Percentiles rank a stretch among this genome's conserved stretches.
Evolutionary conservation across 2,113 vertebrate genomes (phyloP).

Genomic region (Hemibagrus wyckioides): DNA sequence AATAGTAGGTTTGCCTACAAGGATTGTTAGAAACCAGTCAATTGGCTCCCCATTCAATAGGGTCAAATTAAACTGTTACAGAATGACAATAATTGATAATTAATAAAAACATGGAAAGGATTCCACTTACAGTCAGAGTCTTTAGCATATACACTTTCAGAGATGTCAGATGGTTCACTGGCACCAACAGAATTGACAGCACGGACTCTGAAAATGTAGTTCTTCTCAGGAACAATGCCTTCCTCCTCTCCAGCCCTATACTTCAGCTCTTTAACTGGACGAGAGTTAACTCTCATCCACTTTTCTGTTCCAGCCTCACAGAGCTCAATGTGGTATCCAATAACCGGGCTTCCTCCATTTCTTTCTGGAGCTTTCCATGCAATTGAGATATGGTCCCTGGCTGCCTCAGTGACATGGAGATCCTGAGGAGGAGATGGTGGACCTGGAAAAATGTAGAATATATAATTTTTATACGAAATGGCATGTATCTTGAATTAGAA

Average conservation of each 20-base stretch:
- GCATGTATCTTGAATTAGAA: neutral
- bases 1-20: constrained; percentile 87
- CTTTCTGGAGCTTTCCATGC: constrained; percentile 92
- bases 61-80: neutral
- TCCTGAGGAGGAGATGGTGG: constrained; percentile 91
- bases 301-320: constrained; percentile 95
- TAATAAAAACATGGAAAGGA: neutral
- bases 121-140: constrained; percentile 92
- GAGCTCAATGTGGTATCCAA: constrained; percentile 94
- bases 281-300: constrained; percentile 97
- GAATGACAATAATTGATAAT: neutral
- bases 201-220: constrained; percentile 92
- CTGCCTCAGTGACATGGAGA: constrained; percentile 91
- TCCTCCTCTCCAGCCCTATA: constrained; percentile 84
- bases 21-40: neutral
- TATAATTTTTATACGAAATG: neutral
- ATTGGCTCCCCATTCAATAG: neutral
- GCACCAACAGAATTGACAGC: constrained; percentile 90
- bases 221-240: constrained; percentile 91
- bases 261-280: constrained; percentile 94
- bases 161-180: constrained; percentile 96
- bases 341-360: constrained; percentile 88
- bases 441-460: constrained; percentile 68
- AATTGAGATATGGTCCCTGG: constrained; percentile 87
- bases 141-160: constrained; percentile 93